These are phyloP conservation scores for Sinodicranocentrus sp. DNA, from an alignment of 2,888 invertebrate genomes.

Conservation along the genomic window DNA sequence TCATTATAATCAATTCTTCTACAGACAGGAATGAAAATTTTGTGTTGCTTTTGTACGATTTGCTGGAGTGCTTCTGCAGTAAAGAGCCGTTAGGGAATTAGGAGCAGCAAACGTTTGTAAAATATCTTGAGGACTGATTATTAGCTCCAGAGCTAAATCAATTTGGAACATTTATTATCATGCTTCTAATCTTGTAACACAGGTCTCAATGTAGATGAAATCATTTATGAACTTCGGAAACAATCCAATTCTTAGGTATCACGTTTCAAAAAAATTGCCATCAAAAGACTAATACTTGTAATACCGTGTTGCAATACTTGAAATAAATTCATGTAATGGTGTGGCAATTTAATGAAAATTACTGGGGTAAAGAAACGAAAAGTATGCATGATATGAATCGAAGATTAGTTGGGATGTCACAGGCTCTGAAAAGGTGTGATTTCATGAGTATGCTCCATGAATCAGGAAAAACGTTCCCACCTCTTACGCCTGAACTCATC, in stretches of 20 bases:
- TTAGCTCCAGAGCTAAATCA: slow-evolving; percentile 78
- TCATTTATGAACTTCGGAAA: slow-evolving; percentile 65
- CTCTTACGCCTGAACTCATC: slow-evolving; percentile 77
- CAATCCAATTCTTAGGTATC: slow-evolving; percentile 79
- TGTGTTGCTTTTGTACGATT: too few species aligned
- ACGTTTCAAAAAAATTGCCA: slow-evolving; percentile 79
- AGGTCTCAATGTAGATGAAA: slow-evolving; percentile 69
- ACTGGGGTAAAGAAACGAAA: slow-evolving; percentile 78
- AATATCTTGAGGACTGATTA: slow-evolving; percentile 79
- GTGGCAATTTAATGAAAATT: slow-evolving; percentile 79
- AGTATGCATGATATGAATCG: slow-evolving; percentile 76
- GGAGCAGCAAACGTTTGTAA: slow-evolving; percentile 79
- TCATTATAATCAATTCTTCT: too few species aligned
- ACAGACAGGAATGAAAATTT: too few species aligned
- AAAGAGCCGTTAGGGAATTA: slow-evolving; percentile 79
- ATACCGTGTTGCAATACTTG: too few species aligned
- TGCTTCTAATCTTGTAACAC: slow-evolving; percentile 78
- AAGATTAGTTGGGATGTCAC: slow-evolving; percentile 79
- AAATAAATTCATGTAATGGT: too few species aligned
- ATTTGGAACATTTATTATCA: slow-evolving; percentile 79
- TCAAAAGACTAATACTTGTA: too few species aligned
- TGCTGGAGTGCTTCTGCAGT: too few species aligned
- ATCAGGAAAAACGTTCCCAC: slow-evolving; percentile 78
- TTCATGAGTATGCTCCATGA: slow-evolving; percentile 78
- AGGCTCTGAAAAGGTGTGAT: slow-evolving; percentile 79